Conservation (phyloP, 2,797 vertebrate genomes). For the Lophura swinhoii region DNA sequence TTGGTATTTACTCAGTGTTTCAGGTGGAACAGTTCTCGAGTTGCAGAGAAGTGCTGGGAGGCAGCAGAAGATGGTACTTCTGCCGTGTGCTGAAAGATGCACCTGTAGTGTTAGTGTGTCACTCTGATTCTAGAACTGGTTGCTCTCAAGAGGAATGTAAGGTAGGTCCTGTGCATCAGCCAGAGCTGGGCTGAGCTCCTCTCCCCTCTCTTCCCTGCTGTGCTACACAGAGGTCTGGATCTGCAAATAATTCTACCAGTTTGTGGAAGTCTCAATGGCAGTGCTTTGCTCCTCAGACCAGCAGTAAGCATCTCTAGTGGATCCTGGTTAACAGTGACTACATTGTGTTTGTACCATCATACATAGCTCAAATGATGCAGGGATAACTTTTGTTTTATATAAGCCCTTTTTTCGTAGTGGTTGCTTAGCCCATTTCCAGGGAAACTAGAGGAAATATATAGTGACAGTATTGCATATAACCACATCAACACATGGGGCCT, state of each 20-base stretch:
- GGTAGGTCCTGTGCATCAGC: fast-evolving
- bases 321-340: background rate
- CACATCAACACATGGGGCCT: background rate
- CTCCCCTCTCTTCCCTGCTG: background rate
- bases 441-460: background rate
- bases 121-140: fast-evolving
- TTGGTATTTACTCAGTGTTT: background rate
- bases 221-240: too few species aligned
- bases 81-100: background rate
- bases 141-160: background rate
- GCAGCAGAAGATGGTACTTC: background rate
- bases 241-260: background rate
- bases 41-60: background rate
- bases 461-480: background rate
- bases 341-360: fast-evolving
- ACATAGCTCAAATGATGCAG: background rate
- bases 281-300: background rate
- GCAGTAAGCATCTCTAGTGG: background rate
- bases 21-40: background rate
- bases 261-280: background rate
- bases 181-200: background rate
- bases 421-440: background rate
- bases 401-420: background rate
- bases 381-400: background rate
- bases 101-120: background rate